These are phyloP conservation scores for Opisthocomus hoazin DNA, from an alignment of 2,113 vertebrate genomes.

Conservation along the genomic window DNA sequence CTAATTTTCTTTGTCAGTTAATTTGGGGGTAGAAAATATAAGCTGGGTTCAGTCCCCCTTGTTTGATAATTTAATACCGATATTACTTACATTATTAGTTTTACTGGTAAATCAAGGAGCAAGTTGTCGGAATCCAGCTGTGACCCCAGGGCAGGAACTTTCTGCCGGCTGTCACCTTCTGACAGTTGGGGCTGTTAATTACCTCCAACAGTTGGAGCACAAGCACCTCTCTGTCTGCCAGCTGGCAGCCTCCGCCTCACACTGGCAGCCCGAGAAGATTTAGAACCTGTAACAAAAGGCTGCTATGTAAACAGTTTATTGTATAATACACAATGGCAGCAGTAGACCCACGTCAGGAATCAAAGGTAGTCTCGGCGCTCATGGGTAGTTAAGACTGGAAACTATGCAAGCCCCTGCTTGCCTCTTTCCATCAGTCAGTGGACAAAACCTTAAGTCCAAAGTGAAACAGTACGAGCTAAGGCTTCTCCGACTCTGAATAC, in stretches of 20 bases:
- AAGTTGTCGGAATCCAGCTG: conserved; percentile 76
- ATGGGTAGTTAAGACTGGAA: not conserved
- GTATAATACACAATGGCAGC: conserved; percentile 68
- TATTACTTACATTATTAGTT: conserved; percentile 73
- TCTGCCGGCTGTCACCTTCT: conserved; percentile 78
- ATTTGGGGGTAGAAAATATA: conserved; percentile 16
- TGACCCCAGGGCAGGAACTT: conserved; percentile 77
- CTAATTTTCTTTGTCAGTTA: conserved; percentile 27
- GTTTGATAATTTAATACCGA: conserved; percentile 71
- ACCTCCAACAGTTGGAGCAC: conserved; percentile 72
- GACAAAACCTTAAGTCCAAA: not conserved
- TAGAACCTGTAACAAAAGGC: conserved; percentile 79
- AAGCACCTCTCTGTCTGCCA: conserved; percentile 82
- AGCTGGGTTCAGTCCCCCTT: not conserved
- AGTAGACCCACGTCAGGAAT: conserved; percentile 58
- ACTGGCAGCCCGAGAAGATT: conserved; percentile 76
- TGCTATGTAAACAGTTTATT: conserved; percentile 80
- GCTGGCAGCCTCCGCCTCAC: conserved; percentile 69
- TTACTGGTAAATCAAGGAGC: conserved; percentile 74
- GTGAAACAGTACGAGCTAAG: not conserved
- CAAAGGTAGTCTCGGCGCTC: conserved; percentile 49
- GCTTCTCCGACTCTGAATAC: not conserved
- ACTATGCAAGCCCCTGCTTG: not conserved
- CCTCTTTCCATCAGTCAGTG: not conserved
- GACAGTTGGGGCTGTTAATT: conserved; percentile 78